Percentiles rank a stretch among this genome's conserved stretches.
Evolutionary conservation across 1,140 invertebrate genomes (phyloP).

Genomic region (Drosophila elegans): DNA sequence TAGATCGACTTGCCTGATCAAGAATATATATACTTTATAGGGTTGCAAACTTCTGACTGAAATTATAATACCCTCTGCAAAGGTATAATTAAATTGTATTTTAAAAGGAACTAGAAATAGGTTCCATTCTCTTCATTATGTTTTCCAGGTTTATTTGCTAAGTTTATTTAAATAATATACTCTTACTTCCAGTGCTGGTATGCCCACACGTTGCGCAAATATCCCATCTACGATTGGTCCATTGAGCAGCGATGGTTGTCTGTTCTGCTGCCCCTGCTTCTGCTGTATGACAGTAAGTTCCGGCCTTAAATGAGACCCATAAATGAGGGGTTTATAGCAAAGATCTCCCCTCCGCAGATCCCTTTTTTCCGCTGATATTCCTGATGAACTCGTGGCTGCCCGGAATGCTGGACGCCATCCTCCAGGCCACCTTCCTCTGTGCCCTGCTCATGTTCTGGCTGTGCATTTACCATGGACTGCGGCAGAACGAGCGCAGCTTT

Average conservation of each 20-base stretch:
- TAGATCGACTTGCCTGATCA: too few species aligned
- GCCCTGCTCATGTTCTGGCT: slow-evolving; percentile 96
- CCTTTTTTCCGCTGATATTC: slow-evolving; percentile 96
- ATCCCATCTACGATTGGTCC: slow-evolving; percentile 96
- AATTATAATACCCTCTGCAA: too few species aligned
- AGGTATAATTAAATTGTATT: too few species aligned
- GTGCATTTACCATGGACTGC: slow-evolving; percentile 93
- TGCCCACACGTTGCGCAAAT: slow-evolving; percentile 94
- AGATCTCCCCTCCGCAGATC: slow-evolving; percentile 88
- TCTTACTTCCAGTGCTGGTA: slow-evolving; percentile 92
- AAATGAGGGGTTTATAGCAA: not conserved
- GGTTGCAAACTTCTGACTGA: too few species aligned
- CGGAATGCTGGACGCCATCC: slow-evolving; percentile 94
- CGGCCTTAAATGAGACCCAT: not conserved
- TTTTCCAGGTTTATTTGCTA: too few species aligned
- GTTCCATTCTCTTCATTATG: too few species aligned
- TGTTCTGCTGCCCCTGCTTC: slow-evolving; percentile 93
- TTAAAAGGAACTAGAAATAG: too few species aligned
- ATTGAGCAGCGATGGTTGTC: slow-evolving; percentile 99
- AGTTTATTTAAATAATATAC: not conserved
- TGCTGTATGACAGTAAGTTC: slow-evolving; percentile 95
- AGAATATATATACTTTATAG: too few species aligned
- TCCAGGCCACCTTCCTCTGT: slow-evolving; percentile 96
- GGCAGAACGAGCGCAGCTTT: slow-evolving; percentile 95
- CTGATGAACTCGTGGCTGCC: slow-evolving; percentile 95